These are phyloP conservation scores for Monomorium pharaonis DNA, from an alignment of 1,140 invertebrate species.

Conservation along the genomic window DNA sequence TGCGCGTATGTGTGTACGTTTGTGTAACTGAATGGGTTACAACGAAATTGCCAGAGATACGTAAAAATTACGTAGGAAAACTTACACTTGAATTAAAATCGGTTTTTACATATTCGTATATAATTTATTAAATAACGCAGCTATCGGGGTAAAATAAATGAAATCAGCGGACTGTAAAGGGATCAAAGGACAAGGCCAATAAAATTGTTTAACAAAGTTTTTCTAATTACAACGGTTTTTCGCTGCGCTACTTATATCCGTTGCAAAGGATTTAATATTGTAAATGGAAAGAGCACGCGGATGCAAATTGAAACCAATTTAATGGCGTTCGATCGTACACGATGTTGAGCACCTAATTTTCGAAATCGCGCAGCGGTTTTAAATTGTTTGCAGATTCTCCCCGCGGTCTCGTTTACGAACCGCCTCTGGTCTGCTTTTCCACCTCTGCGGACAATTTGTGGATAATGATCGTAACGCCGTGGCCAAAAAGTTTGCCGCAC, in stretches of 20 bases:
- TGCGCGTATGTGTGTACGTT: not conserved
- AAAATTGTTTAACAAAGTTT: too few relatives aligned
- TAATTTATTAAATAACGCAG: not conserved
- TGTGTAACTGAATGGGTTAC: not conserved
- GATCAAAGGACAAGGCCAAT: too few relatives aligned
- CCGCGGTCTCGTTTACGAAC: slow-evolving; percentile 1
- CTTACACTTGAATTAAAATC: not conserved
- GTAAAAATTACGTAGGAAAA: not conserved
- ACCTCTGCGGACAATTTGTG: slow-evolving; percentile 49
- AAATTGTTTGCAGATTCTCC: slow-evolving; percentile 31
- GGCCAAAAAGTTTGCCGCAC: slow-evolving; percentile 39
- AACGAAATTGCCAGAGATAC: not conserved
- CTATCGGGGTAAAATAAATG: too few relatives aligned
- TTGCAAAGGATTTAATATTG: not conserved
- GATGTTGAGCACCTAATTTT: not conserved
- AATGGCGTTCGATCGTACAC: not conserved
- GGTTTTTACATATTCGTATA: not conserved
- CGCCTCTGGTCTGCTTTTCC: slow-evolving; percentile 24
- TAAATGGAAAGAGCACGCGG: not conserved
- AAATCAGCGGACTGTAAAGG: too few relatives aligned
- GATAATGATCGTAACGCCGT: slow-evolving; percentile 40
- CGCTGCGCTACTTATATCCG: too few relatives aligned
- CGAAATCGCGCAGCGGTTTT: not conserved
- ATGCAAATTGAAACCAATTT: not conserved
- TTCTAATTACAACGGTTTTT: too few relatives aligned